Evolutionary conservation across 1,140 invertebrate species (phyloP).

Genomic region (Capitella teleta): DNA sequence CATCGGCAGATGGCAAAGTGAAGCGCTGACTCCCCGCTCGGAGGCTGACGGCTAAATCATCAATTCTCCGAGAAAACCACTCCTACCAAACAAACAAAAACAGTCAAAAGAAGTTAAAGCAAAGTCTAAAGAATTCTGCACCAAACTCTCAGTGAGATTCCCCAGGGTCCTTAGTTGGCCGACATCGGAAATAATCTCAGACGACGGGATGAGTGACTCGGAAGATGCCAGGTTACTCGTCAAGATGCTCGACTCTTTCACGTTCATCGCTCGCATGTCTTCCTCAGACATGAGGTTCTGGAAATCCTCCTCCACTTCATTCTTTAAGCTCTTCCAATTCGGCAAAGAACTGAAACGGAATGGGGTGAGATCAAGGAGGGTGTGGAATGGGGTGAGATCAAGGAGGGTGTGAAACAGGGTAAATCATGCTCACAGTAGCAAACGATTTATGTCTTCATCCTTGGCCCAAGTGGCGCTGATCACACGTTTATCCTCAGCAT

Average conservation of each 20-base stretch:
- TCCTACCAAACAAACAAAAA: too few species aligned
- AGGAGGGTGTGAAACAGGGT: too few species aligned
- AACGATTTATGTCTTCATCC: constrained; percentile 85
- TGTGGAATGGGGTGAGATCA: too few species aligned
- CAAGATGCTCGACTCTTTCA: constrained; percentile 81
- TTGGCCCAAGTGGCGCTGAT: constrained; percentile 83
- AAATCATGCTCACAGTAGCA: constrained; percentile 51
- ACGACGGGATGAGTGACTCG: constrained; percentile 68
- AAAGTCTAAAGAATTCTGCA: too few species aligned
- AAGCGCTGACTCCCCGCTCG: too few species aligned
- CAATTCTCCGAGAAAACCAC: too few species aligned
- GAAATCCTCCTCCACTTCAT: constrained; percentile 22
- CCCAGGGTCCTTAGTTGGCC: constrained; percentile 68
- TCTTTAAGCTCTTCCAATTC: constrained; percentile 68
- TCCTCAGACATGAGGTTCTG: constrained; percentile 45
- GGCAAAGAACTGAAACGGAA: constrained; percentile 56
- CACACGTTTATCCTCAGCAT: constrained; percentile 64
- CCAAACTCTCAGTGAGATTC: constrained; percentile 82
- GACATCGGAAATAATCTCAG: constrained; percentile 70
- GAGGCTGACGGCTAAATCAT: too few species aligned
- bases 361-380: too few species aligned
- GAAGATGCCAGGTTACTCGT: constrained; percentile 62
- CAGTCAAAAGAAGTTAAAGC: too few species aligned
- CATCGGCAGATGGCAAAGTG: too few species aligned
- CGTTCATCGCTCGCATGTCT: constrained; percentile 66